Evolutionary conservation across 2,888 invertebrate species (phyloP), one percentile per base, ranked within the genome.

Genomic region (Limnephilus lunatus): DNA sequence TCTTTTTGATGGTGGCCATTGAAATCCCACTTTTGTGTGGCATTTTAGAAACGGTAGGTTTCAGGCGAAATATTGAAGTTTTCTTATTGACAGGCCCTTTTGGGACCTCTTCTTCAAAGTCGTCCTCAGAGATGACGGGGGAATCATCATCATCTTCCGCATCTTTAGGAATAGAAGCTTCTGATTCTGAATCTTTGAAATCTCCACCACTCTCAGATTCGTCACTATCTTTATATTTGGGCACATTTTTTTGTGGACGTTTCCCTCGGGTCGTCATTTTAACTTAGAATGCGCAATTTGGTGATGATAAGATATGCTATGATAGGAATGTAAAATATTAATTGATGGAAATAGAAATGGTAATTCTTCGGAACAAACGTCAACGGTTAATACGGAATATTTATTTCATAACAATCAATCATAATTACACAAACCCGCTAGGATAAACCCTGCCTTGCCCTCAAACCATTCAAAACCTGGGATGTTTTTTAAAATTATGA

Each of bases 151-250:
- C 95, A 81, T 95, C 95, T 88, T 95, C 95, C 2, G 95, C 95
- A 85, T 94, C 94, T 82, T 95, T 95, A 89, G 95, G 95, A 94
- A 96, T 95, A 91, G 95, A 94, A 0, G 96, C 96, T 11, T 96
- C 96, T 0, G 96, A 96, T n/a, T 96, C 96, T 0, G 96, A 96
- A 94, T 96, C 96, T 94, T 95, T 96, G 92, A 95, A 96, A 94
- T 96, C 96, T 93, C 95, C 95, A 80, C 94, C 95, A 0, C 81
- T 90, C 81, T 95, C 96, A 93, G 95, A 95, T 32, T 95, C 95
- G 80, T 95, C 94, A 89, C 95, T 95, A 94, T 96, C 95, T 30
- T 92, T 92, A 53, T 92, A 92, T 86, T 95, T 95, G 95, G 93
- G 95, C 96, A 11, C 95, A 95, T 1, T 95, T 95, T 95, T 96